Base-by-base conservation (phyloP, 1,140 invertebrate species). In the Cyphomyrmex costatus region DNA sequence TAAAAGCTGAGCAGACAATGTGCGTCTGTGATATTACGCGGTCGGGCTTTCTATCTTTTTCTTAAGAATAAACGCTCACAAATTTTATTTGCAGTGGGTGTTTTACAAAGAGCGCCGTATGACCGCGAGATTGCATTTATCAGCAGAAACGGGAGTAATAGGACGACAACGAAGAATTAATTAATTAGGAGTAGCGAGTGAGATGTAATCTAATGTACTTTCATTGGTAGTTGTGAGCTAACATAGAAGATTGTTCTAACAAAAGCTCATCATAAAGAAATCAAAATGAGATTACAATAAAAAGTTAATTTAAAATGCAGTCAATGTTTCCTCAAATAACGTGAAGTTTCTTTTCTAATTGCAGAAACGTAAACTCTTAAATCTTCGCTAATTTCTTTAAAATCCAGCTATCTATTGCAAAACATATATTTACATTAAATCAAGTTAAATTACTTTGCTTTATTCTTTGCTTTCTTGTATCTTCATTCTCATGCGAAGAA, bases 1-100 rank as follows among this genome's bases (percentile, higher is more conserved):
- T 89, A 89, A 89, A 86, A 71, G 66, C 73, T 79, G 65, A 65
- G n/a, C 49, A 21, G 30, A 51, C 19, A 10, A 27, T 68, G 53
- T 63, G 30, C 74, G 53, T 27, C 8, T 16, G 66, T 49, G 49
- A 63, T 68, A 88, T 60, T 84, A 73, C 65, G 51, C 49, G 24
- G 53, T 63, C 58, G 33, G 30, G 12, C 46, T 10, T 30, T 3
- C 61, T 3, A 21, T 21, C 33, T 7, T 36, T 53, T 70, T 42
- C 46, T 24, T 46, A 3, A 33, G 33, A 77, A n/a, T 46, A 24
- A 70, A 70, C 42, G 19, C 21, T 56, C 63, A 51, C 24, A 80
- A 70, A 80, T 80, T 70, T 56, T 51, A 80, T 80, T 80, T 46
- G 49, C 33, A 51, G 21, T 19, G 21, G n/a, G 56, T 68, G 46